Evolutionary conservation across 2,888 invertebrate species (phyloP).

Genomic region (Trissonchulus sp.): DNA sequence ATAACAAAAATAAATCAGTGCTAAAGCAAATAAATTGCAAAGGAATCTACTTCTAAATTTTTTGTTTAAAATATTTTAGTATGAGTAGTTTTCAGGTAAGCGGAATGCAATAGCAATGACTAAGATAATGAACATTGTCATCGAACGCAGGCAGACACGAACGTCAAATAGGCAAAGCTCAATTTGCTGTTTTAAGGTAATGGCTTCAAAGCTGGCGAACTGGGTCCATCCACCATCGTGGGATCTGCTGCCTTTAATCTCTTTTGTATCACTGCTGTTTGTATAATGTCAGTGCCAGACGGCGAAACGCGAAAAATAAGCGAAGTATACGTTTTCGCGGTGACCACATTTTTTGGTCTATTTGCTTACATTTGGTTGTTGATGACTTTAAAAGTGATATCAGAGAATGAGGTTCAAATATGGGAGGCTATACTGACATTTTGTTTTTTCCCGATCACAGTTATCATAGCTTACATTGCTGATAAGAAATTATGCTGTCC

Average conservation of each 20-base stretch:
- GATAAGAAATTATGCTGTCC: conserved; percentile 27
- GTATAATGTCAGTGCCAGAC: conserved; percentile 56
- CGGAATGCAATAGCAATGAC: too few species aligned
- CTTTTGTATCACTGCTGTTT: conserved; percentile 59
- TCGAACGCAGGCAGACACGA: too few species aligned
- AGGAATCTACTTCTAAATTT: too few species aligned
- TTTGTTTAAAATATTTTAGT: too few species aligned
- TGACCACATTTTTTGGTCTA: conserved; percentile 54
- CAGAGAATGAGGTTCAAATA: conserved; percentile 55
- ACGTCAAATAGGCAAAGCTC: too few species aligned
- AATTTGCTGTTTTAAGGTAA: conserved; percentile 39
- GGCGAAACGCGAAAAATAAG: conserved; percentile 55
- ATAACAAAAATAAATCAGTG: too few species aligned
- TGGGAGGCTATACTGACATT: conserved; percentile 62
- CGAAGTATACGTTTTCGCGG: conserved; percentile 52
- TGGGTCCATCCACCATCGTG: conserved; percentile 61
- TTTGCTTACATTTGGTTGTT: conserved; percentile 62
- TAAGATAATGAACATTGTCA: too few species aligned
- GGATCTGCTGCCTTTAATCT: conserved; percentile 62
- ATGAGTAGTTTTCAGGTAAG: too few species aligned
- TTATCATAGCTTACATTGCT: conserved; percentile 1
- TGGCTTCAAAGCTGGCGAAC: conserved; percentile 54
- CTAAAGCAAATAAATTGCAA: too few species aligned
- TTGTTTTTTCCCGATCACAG: conserved; percentile 57
- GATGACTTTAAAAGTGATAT: conserved; percentile 56